Evolutionary conservation across 2,797 vertebrate genomes (phyloP), one percentile per base, ranked within the genome.

Genomic region (Myiothlypis chrysogaster): DNA sequence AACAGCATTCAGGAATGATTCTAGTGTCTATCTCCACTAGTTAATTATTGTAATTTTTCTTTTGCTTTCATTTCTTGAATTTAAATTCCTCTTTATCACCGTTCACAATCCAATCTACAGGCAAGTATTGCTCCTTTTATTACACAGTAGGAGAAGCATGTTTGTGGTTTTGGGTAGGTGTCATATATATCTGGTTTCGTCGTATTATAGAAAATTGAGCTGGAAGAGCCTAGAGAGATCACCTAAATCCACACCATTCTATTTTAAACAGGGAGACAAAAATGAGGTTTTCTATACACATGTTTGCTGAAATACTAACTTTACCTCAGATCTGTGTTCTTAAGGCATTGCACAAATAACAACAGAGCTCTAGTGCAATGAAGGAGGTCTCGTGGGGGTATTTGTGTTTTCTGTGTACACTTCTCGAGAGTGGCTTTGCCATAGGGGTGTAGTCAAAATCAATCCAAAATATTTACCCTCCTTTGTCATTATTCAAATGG

Each of bases 251-350:
- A 57, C 16, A 10, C 22, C 8, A 3, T 61, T 83, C 4, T 69
- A 8, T 84, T 87, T 77, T 90, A 96, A 95, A 93, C 43, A 84
- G 12, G 46, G 37, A 93, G 46, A 70, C 34, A 72, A 91, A 94
- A 83, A 23, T 32, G n/a, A 91, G 61, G 57, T 57, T 89, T 84
- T 80, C 35, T 43, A 37, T 46, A 24, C 68, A 64, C 12, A 3
- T 86, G 61, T 94, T 94, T 97, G 46, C 77, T 83, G 83, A 94
- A 96, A 86, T 37, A 83, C 21, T 50, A 89, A 49, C 39, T 94
- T 90, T 71, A 83, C n/a, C 30, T 84, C 56, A 87, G 63, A 56
- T 90, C 92, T 91, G 30, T 76, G 59, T 87, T 76, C 63, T 79
- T 87, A 89, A 96, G 71, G 60, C 55, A 56, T 75, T 44, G 35